Evolutionary conservation across 2,113 vertebrate species (phyloP).

Genomic region (Ia io): DNA sequence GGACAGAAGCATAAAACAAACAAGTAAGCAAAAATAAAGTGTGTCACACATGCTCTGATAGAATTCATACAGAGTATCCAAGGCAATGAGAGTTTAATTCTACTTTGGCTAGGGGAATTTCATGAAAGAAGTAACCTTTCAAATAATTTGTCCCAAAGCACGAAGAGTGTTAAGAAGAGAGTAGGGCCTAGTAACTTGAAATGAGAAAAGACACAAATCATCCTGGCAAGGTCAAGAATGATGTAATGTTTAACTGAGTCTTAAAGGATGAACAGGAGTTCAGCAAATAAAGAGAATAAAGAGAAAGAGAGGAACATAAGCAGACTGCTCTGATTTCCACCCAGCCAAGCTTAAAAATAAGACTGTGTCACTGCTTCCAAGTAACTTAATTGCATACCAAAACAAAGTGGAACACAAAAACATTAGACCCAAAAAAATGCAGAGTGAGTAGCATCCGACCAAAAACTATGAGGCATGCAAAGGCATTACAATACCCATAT

Average conservation of each 20-base stretch:
- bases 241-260: neutral
- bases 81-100: neutral
- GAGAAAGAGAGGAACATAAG: neutral
- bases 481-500: neutral
- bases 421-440: neutral
- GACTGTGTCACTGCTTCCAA: neutral
- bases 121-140: neutral
- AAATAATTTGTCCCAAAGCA: constrained; percentile 2
- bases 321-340: neutral
- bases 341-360: neutral
- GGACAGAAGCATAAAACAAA: neutral
- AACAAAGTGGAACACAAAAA: neutral
- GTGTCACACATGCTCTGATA: neutral
- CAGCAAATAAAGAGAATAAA: constrained; percentile 13
- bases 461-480: neutral
- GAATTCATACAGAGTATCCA: neutral
- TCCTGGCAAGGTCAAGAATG: neutral
- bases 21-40: neutral
- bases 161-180: neutral
- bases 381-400: neutral
- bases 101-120: neutral
- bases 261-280: neutral
- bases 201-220: neutral
- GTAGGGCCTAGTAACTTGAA: neutral
- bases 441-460: neutral